These are phyloP conservation scores for Aplocera efformata DNA, from an alignment of 2,888 invertebrate species.

Conservation along the genomic window DNA sequence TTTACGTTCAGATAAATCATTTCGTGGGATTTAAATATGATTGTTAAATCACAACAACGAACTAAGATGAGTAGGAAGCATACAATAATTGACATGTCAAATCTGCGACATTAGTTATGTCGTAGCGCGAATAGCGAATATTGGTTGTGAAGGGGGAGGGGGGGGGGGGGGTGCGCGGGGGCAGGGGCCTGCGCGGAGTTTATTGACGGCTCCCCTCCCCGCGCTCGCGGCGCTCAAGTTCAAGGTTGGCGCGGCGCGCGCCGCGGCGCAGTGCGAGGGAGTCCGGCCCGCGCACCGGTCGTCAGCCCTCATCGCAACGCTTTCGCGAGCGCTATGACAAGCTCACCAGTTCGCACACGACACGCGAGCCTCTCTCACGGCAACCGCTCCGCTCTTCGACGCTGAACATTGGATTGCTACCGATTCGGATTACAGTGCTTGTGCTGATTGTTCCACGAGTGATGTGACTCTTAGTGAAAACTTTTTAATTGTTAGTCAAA, in stretches of 20 bases:
- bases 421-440: slow-evolving; percentile 72
- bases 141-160: slow-evolving; percentile 21
- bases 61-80: slow-evolving; percentile 6
- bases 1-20: too few relatives aligned
- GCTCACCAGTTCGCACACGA: slow-evolving; percentile 58
- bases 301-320: slow-evolving; percentile 66
- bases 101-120: slow-evolving; percentile 12
- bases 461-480: slow-evolving; percentile 62
- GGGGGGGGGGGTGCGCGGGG: slow-evolving; percentile 51
- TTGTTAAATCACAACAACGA: neutral
- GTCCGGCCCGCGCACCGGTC: slow-evolving; percentile 80
- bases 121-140: slow-evolving; percentile 20
- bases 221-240: slow-evolving; percentile 71
- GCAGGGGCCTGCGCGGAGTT: slow-evolving; percentile 75
- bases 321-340: slow-evolving; percentile 60
- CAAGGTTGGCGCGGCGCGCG: slow-evolving; percentile 82
- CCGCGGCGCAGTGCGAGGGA: slow-evolving; percentile 80
- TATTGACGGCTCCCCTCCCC: slow-evolving; percentile 74
- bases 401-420: slow-evolving; percentile 55
- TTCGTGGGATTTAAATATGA: neutral
- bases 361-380: slow-evolving; percentile 45
- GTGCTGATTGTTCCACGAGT: slow-evolving; percentile 48
- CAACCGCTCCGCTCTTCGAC: slow-evolving; percentile 7
- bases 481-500: slow-evolving; percentile 47
- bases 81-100: slow-evolving; percentile 11